Evolutionary conservation across 2,888 invertebrate genomes (phyloP), one percentile per base, ranked within the genome.

Genomic region (Eilema sororculum): DNA sequence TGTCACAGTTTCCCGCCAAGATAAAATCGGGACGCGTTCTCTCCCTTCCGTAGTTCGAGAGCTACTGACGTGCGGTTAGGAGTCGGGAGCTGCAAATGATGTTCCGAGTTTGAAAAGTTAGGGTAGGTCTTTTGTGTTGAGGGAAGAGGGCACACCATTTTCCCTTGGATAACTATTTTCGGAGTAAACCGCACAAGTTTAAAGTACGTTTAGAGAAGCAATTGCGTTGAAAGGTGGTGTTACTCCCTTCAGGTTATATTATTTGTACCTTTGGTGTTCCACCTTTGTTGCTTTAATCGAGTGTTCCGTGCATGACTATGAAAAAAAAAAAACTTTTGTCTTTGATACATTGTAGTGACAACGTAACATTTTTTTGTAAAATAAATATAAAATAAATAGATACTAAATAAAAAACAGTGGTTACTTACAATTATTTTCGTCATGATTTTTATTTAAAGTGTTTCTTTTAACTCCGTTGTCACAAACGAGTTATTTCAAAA

Each of bases 71-170:
- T 74, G 78, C 68, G 74, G 80, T 78, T 25, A 56, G 65, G 30
- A 41, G 41, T 41, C 74, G 83, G 84, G 83, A 80, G 85, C 87
- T 88, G 87, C 84, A 87, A 90, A 89, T 90, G 88, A 91, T 84
- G 84, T 87, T 88, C 87, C 73, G 82, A 90, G 87, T 90, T 91
- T 87, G 83, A 86, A 89, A 88, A 82, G 84, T 81, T 82, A 80
- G 76, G 83, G 84, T 76, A 78, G 79, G 77, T 81, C 67, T 67
- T 77, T 71, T 64, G 76, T 84, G 75, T 76, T 70, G 65, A 65
- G 80, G 65, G 70, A 68, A 73, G 79, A 82, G 84, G 67, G 73
- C 70, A 66, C 46, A 68, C 30, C 30, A 56, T 59, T 66, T 68
- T 65, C 33, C 13, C 41, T 57, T 69, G 64, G 66, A 68, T 60